Evolutionary conservation across 1,140 invertebrate genomes (phyloP), one percentile per base, ranked within the genome.

Genomic region (Diachasmimorpha longicaudata): DNA sequence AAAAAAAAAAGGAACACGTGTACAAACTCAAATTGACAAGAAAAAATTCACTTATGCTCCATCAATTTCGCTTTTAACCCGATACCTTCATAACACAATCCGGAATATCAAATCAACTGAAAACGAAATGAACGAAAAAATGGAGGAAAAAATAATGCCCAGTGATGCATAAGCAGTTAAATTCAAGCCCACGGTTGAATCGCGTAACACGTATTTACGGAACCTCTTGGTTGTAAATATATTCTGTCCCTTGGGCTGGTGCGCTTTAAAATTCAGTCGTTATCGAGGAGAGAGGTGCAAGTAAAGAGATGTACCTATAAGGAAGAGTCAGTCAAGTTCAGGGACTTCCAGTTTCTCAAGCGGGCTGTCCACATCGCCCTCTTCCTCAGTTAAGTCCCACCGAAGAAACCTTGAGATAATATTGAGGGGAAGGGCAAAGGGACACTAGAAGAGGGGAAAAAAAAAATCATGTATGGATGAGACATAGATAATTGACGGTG

Each of bases 301-400:
- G 68, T 74, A 71, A 78, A 70, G 63, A 48, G 67, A 63, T 79
- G 79, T 75, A 81, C 81, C 79, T 84, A 83, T 84, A 85, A 85
- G 84, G 82, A 83, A 84, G 82, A 85, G 80, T 85, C 83, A 85
- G 82, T 84, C 83, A 85, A 85, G 84, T 85, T 85, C 84, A 85
- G 81, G 84, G 84, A 80, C 81, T 84, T 83, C 84, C 82, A 84
- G 82, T 84, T 85, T 82, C 81, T 52, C 48, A 19, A 52, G 48
- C 79, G 81, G 80, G 79, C 79, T 79, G 78, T 77, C 77, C 63
- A 78, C 78, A 37, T 39, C 21, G 68, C 76, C 46, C 67, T 52
- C 73, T 75, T 69, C 25, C 39, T 67, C 19, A 70, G 71, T 72
- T 46, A 39, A 39, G 66, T 42, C 36, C 63, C 16, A 25, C 63